Evolutionary conservation across 2,797 vertebrate species (phyloP).

Genomic region (Tapera naevia): DNA sequence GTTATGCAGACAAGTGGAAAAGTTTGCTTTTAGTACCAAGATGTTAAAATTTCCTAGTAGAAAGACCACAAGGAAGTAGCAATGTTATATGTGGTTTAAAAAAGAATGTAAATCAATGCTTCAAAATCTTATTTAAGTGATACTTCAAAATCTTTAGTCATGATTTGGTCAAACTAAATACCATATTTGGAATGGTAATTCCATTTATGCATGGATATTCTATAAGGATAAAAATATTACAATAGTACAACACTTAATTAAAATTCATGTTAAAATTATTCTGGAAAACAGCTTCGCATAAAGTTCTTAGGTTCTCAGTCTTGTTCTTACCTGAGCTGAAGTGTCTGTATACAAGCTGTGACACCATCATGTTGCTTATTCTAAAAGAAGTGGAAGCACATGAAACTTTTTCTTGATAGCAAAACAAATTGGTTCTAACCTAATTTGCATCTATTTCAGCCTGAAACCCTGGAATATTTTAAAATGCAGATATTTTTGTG

Average conservation of each 20-base stretch:
- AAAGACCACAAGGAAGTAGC: background rate
- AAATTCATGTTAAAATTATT: background rate
- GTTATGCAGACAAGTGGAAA: background rate
- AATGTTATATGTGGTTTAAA: background rate
- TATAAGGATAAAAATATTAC: background rate
- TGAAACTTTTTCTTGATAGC: background rate
- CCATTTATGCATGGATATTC: background rate
- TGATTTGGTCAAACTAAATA: background rate
- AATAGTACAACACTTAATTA: background rate
- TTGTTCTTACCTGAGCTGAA: background rate
- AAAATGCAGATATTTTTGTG: background rate
- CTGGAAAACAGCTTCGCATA: background rate
- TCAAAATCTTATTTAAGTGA: background rate
- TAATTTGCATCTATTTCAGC: background rate
- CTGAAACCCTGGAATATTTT: background rate
- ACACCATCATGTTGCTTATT: background rate
- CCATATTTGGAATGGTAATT: background rate
- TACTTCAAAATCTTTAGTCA: background rate
- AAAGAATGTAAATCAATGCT: background rate
- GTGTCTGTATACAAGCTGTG: background rate
- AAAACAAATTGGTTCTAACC: background rate
- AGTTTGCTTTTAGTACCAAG: background rate
- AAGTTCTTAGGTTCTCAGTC: fast-evolving
- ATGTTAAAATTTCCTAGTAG: background rate
- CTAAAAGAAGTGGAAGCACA: background rate